A percentile compares a stretch with the other conserved stretches of the same genome.
These are phyloP conservation scores for Villa cingulata DNA, from an alignment of 2,888 invertebrate species.

Conservation along the genomic window DNA sequence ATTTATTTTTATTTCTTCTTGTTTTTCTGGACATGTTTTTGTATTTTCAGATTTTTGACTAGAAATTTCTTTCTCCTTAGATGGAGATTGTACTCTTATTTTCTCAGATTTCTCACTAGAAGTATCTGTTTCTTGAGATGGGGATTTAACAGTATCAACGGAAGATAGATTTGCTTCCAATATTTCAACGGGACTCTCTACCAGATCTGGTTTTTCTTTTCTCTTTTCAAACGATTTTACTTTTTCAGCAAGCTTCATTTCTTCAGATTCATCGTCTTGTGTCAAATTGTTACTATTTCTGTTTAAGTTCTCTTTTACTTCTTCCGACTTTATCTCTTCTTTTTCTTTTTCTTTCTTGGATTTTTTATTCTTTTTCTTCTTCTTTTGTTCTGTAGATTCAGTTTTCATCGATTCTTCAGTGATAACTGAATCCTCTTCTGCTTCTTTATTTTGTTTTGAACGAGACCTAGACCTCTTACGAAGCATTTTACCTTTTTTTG, in stretches of 20 bases:
- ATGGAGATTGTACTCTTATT: too few species aligned
- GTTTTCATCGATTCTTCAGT: too few species aligned
- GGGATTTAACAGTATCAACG: too few species aligned
- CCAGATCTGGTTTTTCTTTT: not conserved
- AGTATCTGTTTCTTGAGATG: too few species aligned
- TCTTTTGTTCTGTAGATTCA: too few species aligned
- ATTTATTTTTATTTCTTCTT: not conserved
- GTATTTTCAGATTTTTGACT: too few species aligned
- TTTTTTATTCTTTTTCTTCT: not conserved
- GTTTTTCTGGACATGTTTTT: not conserved
- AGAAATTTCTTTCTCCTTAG: too few species aligned
- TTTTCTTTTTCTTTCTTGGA: not conserved
- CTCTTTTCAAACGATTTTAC: not conserved
- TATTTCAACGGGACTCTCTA: too few species aligned
- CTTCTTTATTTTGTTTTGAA: not conserved
- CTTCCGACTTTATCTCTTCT: not conserved
- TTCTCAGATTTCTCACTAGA: too few species aligned
- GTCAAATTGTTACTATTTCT: not conserved
- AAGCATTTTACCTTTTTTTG: conserved; percentile 6
- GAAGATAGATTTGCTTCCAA: too few species aligned
- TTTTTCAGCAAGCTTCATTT: not conserved
- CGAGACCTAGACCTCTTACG: conserved; percentile 7
- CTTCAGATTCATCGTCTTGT: not conserved
- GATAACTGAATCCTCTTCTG: too few species aligned
- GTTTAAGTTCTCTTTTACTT: not conserved